phyloP scores from a whole-genome alignment of 2,113 vertebrate genomes.

The Diadophis punctatus region DNA sequence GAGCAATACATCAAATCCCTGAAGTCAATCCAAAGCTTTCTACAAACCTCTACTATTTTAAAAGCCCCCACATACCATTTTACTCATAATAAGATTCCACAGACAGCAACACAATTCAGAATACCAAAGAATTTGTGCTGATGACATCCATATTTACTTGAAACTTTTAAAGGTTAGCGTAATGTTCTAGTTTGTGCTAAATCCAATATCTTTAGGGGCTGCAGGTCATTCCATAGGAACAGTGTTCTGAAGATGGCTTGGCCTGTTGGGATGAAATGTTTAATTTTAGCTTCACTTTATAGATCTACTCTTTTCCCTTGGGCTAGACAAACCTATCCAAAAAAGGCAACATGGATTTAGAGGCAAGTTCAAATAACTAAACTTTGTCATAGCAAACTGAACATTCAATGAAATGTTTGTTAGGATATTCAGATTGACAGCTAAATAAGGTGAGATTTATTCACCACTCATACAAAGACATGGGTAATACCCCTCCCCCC shows the following conservation, averaged over 20 bases:
- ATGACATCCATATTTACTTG: background rate
- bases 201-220: slow-evolving; percentile 36
- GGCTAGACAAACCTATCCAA: slow-evolving; percentile 35
- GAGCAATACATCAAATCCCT: background rate
- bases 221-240: accelerated
- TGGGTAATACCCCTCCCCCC: background rate
- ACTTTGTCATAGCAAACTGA: slow-evolving; percentile 35
- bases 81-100: background rate
- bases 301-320: slow-evolving; percentile 46
- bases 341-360: slow-evolving; percentile 46
- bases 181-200: background rate
- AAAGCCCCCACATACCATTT: background rate
- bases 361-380: slow-evolving; percentile 45
- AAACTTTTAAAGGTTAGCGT: background rate
- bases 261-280: slow-evolving; percentile 40
- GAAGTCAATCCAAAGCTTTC: background rate
- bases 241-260: background rate
- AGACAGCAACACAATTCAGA: background rate
- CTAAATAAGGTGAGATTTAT: slow-evolving; percentile 27
- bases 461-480: background rate
- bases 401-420: slow-evolving; percentile 22
- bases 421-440: slow-evolving; percentile 26
- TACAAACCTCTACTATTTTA: background rate
- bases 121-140: background rate
- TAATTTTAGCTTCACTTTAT: slow-evolving; percentile 64